Percentiles rank a stretch among this genome's conserved stretches.
phyloP scores from a whole-genome alignment of 1,140 invertebrate species.

The Eufriesea mexicana region DNA sequence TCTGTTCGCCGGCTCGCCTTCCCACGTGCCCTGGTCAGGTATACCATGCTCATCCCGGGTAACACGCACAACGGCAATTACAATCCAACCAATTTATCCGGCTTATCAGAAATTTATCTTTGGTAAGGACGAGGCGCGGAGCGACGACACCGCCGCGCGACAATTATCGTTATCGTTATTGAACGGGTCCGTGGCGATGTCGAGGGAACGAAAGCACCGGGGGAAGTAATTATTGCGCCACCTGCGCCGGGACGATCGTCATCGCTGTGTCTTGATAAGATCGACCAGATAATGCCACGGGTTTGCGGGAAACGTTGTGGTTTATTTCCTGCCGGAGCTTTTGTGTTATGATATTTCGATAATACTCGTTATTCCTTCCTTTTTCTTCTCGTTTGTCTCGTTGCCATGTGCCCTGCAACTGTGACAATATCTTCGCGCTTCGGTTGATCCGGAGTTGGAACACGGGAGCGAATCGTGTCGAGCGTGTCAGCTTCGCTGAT shows the following conservation, averaged over 20 bases:
- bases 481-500: too few relatives aligned
- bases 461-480: too few relatives aligned
- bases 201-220: slow-evolving; percentile 21
- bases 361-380: background rate
- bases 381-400: background rate
- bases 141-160: slow-evolving; percentile 51
- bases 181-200: slow-evolving; percentile 25
- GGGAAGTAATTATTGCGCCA: slow-evolving; percentile 67
- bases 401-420: background rate
- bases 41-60: slow-evolving; percentile 50
- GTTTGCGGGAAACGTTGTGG: slow-evolving; percentile 37
- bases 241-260: slow-evolving; percentile 60
- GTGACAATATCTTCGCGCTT: background rate
- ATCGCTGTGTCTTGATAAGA: slow-evolving; percentile 56
- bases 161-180: slow-evolving; percentile 68
- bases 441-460: background rate
- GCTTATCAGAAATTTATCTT: slow-evolving; percentile 78
- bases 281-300: slow-evolving; percentile 11
- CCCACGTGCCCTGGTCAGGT: slow-evolving; percentile 34
- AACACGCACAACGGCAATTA: slow-evolving; percentile 83
- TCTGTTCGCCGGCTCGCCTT: slow-evolving; percentile 1
- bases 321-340: slow-evolving; percentile 39
- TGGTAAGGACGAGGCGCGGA: slow-evolving; percentile 56
- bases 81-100: slow-evolving; percentile 79
- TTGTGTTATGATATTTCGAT: slow-evolving; percentile 33